phyloP scores from a whole-genome alignment of 2,888 invertebrate species.

The Listrodromus nycthemerus region DNA sequence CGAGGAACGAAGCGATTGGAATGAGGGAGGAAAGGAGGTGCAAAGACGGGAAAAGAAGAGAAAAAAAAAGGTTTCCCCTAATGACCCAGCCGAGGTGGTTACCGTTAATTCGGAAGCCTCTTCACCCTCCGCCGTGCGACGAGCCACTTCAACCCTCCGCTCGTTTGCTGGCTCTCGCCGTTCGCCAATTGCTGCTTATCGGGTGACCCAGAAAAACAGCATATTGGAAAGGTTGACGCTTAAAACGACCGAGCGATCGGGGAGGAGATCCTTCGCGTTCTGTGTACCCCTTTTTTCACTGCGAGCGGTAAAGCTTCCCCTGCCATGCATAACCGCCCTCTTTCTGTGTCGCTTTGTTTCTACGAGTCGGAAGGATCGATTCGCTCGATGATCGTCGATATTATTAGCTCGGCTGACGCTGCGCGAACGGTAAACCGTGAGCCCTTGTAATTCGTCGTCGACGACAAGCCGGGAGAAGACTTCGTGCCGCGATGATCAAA shows the following conservation, averaged over 20 bases:
- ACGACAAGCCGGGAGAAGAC: not conserved
- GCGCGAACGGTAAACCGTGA: not conserved
- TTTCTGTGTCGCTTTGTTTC: slow-evolving; percentile 57
- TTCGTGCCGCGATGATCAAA: not conserved
- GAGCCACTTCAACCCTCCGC: slow-evolving; percentile 56
- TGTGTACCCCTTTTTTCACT: slow-evolving; percentile 13
- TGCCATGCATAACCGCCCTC: slow-evolving; percentile 33
- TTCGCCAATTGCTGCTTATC: slow-evolving; percentile 73
- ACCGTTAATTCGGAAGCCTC: slow-evolving; percentile 79
- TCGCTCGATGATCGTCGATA: slow-evolving; percentile 34
- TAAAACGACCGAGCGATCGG: slow-evolving; percentile 26
- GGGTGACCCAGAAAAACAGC: slow-evolving; percentile 82
- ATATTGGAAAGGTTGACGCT: slow-evolving; percentile 54
- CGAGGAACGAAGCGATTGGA: not conserved
- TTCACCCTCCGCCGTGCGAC: slow-evolving; percentile 65
- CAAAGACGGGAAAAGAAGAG: slow-evolving; percentile 25
- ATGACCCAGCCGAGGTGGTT: slow-evolving; percentile 79
- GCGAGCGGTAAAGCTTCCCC: not conserved
- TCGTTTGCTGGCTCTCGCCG: slow-evolving; percentile 45
- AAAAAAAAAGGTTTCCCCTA: slow-evolving; percentile 78
- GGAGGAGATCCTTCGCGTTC: slow-evolving; percentile 52
- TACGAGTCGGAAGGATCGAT: slow-evolving; percentile 58
- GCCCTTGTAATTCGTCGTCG: not conserved
- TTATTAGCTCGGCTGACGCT: not conserved
- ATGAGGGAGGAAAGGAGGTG: slow-evolving; percentile 29